Conservation (phyloP, 23 tunicate genomes). For the Pegea sp. region DNA sequence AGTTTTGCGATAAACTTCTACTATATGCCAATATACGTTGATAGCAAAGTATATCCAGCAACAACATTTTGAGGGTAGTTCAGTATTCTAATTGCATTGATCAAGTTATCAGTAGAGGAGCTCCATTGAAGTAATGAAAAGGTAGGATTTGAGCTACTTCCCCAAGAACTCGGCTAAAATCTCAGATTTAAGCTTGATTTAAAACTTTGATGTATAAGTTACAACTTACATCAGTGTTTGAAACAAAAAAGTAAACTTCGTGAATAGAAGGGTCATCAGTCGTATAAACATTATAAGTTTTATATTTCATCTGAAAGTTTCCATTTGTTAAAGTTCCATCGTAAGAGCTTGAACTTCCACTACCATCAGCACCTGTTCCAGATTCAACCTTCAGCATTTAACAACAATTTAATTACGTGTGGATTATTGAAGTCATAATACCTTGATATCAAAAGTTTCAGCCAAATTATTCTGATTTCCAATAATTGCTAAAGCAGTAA, state of each 20-base stretch:
- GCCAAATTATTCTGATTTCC: too few relatives aligned
- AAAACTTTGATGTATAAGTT: too few relatives aligned
- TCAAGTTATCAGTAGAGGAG: slow-evolving; percentile 40
- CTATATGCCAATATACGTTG: too few relatives aligned
- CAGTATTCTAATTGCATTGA: slow-evolving; percentile 7
- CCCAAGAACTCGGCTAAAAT: too few relatives aligned
- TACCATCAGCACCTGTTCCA: slow-evolving; percentile 72
- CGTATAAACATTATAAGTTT: slow-evolving; percentile 35
- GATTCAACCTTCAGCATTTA: slow-evolving; percentile 63
- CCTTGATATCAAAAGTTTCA: too few relatives aligned
- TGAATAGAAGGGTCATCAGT: slow-evolving; percentile 64
- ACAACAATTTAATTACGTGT: too few relatives aligned
- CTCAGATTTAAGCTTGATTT: too few relatives aligned
- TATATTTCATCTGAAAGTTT: slow-evolving; percentile 6
- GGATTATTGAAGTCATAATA: too few relatives aligned
- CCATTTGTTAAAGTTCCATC: slow-evolving; percentile 14
- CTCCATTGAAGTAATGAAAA: slow-evolving; percentile 24
- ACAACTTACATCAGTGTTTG: too few relatives aligned
- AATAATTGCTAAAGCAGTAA: too few relatives aligned
- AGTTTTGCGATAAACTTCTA: too few relatives aligned
- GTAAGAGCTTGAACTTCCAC: slow-evolving; percentile 13
- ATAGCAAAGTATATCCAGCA: slow-evolving; percentile 64
- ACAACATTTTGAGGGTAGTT: slow-evolving; percentile 42
- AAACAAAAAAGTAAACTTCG: slow-evolving; percentile 61
- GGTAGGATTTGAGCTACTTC: too few relatives aligned